Evolutionary conservation across 2,888 invertebrate genomes (phyloP).

Genomic region (Dryocosmus kuriphilus): DNA sequence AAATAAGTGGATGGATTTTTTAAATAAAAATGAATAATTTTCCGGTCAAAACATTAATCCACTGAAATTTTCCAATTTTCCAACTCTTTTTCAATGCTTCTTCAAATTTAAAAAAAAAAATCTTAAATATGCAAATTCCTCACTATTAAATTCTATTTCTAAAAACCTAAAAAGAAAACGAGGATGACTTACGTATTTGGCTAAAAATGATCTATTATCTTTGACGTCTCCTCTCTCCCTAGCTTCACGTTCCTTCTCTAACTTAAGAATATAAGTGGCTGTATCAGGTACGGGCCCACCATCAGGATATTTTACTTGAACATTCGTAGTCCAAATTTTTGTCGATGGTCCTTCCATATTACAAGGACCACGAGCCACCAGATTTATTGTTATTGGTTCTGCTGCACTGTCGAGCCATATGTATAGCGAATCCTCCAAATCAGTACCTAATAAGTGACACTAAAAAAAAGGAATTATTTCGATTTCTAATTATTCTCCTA

Average conservation of each 20-base stretch:
- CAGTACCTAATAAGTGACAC: conserved; percentile 87
- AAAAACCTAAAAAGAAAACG: not conserved
- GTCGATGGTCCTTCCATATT: conserved; percentile 76
- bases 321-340: conserved; percentile 85
- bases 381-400: conserved; percentile 85
- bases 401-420: conserved; percentile 90
- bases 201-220: conserved; percentile 96
- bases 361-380: conserved; percentile 79
- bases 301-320: conserved; percentile 89
- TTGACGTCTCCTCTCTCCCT: conserved; percentile 93
- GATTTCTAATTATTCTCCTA: not conserved
- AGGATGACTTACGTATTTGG: conserved; percentile 93
- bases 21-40: too few species aligned
- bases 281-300: conserved; percentile 95
- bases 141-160: too few species aligned
- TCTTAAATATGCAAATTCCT: too few species aligned
- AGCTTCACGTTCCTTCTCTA: conserved; percentile 94
- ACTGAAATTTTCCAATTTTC: too few species aligned
- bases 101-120: too few species aligned
- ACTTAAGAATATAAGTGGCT: conserved; percentile 94
- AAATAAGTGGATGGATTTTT: too few species aligned
- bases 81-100: too few species aligned
- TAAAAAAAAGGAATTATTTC: conserved; percentile 68
- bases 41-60: too few species aligned
- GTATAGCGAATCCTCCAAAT: conserved; percentile 88